These are phyloP conservation scores for Percopsis omiscomaycus DNA, from an alignment of 2,797 vertebrate species.

Conservation along the genomic window DNA sequence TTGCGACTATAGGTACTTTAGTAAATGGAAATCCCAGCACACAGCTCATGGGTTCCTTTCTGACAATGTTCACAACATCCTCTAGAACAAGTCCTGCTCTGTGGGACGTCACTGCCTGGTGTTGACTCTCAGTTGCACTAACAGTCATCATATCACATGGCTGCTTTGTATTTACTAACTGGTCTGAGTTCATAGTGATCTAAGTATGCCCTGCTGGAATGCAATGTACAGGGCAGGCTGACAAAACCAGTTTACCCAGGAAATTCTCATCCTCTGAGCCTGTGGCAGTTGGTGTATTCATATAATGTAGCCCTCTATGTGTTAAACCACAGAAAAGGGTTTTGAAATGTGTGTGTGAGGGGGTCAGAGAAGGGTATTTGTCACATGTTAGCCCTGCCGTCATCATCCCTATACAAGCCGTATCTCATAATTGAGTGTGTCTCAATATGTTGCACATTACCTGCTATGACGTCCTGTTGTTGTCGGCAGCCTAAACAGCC, in stretches of 20 bases:
- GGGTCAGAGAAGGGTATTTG: background rate
- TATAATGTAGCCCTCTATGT: slow-evolving; percentile 8
- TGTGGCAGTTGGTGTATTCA: slow-evolving; percentile 25
- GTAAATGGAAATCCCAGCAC: background rate
- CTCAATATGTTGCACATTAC: too few species aligned
- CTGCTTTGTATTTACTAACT: slow-evolving; percentile 21
- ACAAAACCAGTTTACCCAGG: slow-evolving; percentile 72
- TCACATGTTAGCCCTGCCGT: slow-evolving; percentile 9
- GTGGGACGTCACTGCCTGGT: background rate
- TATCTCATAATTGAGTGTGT: too few species aligned
- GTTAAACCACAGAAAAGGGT: slow-evolving; percentile 19
- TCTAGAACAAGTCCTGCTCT: too few species aligned
- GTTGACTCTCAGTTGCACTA: slow-evolving; percentile 14
- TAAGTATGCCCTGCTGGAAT: slow-evolving; percentile 50
- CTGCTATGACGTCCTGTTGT: too few species aligned
- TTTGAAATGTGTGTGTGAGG: background rate
- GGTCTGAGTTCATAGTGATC: slow-evolving; percentile 34
- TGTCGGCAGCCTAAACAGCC: background rate
- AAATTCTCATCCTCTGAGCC: slow-evolving; percentile 15
- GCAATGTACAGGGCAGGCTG: slow-evolving; percentile 57
- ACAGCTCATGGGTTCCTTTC: background rate
- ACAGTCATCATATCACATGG: too few species aligned
- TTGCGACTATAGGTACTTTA: background rate
- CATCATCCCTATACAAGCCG: background rate
- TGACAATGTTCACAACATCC: background rate